Base-by-base conservation (phyloP, 35 echinoderm and acorn worm genomes). In the Lytechinus variegatus region DNA sequence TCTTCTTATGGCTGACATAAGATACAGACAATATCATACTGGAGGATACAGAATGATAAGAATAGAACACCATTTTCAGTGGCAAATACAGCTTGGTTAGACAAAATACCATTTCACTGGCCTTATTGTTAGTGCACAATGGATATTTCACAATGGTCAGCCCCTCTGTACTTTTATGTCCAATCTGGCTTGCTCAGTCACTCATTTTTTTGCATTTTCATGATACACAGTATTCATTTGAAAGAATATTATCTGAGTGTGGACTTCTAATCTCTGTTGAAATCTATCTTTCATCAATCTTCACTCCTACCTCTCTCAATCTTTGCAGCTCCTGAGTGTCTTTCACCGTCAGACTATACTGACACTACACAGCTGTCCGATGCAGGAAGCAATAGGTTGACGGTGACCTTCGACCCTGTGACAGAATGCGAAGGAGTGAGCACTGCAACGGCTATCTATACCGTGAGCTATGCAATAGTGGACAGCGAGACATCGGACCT, bases 381-480 rank as follows among this genome's bases (percentile, higher is more conserved):
- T 52, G 52, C 55, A 86, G 60, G 92, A 52, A 94, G 27, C 27
- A 53, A 94, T 44, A 86, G 94, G 3, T 56, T 98, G 53, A 87
- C 94, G 28, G 57, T 98, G 53, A 96, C 71, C 89, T 28, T 98
- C 21, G 44, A 44, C 24, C 96, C 96, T n/a, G 95, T 93, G 16
- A 87, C 94, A 95, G 54, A 94, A 91, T 98, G 97, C 87, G 72
- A 93, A 28, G 87, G 92, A 13, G 86, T 98, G 11, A 97, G 94
- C 54, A 60, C 89, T 9, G 95, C 97, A 33, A 72, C 96, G 8
- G 87, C 95, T 27, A 90, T 94, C 10, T 98, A 98, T 91, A 97
- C 97, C 57, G 72, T 98, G 16, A 55, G 89, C 60, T 98, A 98
- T 95, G 89, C 55, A 52, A 53, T 54, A 27, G 56, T 94, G 4